These are phyloP conservation scores for Tetranychus truncatus DNA, from an alignment of 2,888 invertebrate genomes.

Conservation along the genomic window DNA sequence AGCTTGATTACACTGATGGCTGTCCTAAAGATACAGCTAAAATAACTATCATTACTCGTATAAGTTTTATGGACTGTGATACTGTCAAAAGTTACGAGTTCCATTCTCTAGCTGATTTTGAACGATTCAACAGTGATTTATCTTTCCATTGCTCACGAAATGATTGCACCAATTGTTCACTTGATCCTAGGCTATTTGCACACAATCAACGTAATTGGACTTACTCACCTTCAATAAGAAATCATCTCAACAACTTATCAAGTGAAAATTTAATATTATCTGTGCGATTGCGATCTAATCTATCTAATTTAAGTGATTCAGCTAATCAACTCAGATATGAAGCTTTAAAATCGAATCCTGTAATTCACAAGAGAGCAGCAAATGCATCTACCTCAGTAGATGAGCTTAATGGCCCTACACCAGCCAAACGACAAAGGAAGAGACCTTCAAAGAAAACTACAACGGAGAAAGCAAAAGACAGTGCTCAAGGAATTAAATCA, in stretches of 20 bases:
- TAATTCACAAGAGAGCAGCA: not conserved
- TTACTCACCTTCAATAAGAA: slow-evolving; percentile 12
- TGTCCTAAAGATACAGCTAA: slow-evolving; percentile 11
- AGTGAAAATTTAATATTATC: not conserved
- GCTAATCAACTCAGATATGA: not conserved
- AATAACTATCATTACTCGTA: slow-evolving; percentile 10
- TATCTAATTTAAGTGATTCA: not conserved
- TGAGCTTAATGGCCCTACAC: not conserved
- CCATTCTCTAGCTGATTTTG: slow-evolving; percentile 12
- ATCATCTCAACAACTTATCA: not conserved
- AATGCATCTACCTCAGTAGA: not conserved
- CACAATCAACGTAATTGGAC: slow-evolving; percentile 30
- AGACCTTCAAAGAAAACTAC: not conserved
- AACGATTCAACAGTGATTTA: slow-evolving; percentile 12
- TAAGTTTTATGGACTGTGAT: slow-evolving; percentile 6
- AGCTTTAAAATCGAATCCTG: not conserved
- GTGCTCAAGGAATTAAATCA: not conserved
- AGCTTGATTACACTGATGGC: slow-evolving; percentile 6
- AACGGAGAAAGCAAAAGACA: not conserved
- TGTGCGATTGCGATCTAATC: not conserved
- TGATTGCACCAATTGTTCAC: slow-evolving; percentile 23
- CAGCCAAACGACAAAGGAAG: not conserved
- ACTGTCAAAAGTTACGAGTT: slow-evolving; percentile 13
- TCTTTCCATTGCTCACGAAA: slow-evolving; percentile 12
- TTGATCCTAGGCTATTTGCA: slow-evolving; percentile 50